Evolutionary conservation across 2,797 vertebrate species (phyloP).

Genomic region (Cygnus olor): DNA sequence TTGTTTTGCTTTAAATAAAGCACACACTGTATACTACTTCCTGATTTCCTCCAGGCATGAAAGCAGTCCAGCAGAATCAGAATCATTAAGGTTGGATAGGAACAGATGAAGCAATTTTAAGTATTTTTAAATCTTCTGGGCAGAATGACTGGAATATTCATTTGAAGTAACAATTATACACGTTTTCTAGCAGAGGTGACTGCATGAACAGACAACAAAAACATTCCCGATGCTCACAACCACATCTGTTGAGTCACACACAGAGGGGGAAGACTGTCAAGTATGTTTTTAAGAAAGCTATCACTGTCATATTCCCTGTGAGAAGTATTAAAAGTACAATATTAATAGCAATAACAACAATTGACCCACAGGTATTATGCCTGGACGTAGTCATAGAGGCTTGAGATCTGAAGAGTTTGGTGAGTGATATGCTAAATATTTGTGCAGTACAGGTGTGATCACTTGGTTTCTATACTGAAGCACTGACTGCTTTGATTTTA

Average conservation of each 20-base stretch:
- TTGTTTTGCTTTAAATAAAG: slow-evolving; percentile 8
- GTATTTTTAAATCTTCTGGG: background rate
- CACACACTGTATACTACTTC: background rate
- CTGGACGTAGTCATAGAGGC: background rate
- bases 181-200: slow-evolving; percentile 22
- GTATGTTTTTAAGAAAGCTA: slow-evolving; percentile 21
- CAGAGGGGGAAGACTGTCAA: background rate
- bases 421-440: slow-evolving; percentile 19
- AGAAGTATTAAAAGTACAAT: background rate
- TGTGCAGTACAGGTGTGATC: slow-evolving; percentile 23
- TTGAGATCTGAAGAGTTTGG: background rate
- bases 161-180: background rate
- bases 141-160: slow-evolving; percentile 6
- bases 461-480: background rate
- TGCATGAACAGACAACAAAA: slow-evolving; percentile 15
- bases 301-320: background rate
- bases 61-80: background rate
- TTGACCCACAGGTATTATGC: background rate
- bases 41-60: background rate
- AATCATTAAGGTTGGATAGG: background rate
- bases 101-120: background rate
- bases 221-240: background rate
- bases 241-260: background rate
- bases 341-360: background rate
- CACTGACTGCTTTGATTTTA: slow-evolving; percentile 47